phyloP scores from a whole-genome alignment of 2,113 vertebrate species.

The Plecotus auritus region DNA sequence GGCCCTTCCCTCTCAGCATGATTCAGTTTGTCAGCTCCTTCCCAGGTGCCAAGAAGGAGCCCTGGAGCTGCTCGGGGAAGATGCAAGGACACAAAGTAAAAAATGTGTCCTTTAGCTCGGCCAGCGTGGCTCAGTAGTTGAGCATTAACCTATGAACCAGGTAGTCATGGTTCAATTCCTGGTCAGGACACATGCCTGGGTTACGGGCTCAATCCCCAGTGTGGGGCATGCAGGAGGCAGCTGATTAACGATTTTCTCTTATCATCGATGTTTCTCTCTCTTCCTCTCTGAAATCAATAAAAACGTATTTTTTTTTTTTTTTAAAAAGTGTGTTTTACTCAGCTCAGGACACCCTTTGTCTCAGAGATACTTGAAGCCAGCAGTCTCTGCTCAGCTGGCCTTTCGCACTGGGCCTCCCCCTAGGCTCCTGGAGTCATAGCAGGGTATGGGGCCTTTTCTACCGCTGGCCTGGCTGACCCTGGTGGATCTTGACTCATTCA shows the following conservation, averaged over 20 bases:
- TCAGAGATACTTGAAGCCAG: neutral
- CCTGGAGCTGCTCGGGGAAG: neutral
- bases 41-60: neutral
- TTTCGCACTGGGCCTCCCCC: neutral
- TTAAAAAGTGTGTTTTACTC: neutral
- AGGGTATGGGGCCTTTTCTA: neutral
- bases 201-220: too few relatives aligned
- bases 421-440: neutral
- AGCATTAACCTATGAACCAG: neutral
- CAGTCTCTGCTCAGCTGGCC: neutral
- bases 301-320: too few relatives aligned
- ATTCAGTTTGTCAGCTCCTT: neutral
- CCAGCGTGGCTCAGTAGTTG: neutral
- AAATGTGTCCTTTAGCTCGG: neutral
- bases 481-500: neutral
- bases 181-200: too few relatives aligned
- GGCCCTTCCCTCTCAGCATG: neutral
- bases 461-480: neutral
- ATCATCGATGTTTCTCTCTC: neutral
- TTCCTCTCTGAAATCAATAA: neutral
- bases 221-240: too few relatives aligned
- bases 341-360: neutral
- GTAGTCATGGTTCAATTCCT: too few relatives aligned
- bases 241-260: neutral
- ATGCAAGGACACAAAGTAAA: neutral